Conservation (phyloP, 2,888 invertebrate genomes). For the Automeris io region DNA sequence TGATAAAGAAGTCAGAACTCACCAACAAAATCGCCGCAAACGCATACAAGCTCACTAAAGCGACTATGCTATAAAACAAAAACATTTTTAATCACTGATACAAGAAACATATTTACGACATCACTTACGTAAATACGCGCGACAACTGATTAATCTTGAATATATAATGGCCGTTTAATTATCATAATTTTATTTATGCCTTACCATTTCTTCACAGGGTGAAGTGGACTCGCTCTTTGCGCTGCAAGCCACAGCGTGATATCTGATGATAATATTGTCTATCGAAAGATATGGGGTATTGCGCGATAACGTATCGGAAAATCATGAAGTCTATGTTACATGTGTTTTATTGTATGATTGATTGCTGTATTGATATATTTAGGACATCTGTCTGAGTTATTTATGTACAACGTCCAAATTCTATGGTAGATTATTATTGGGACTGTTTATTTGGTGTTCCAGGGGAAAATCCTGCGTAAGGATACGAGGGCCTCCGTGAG, state of each 20-base stretch:
- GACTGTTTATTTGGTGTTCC: too few species aligned
- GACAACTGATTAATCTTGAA: constrained; percentile 6
- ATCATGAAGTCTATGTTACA: too few species aligned
- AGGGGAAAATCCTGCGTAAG: too few species aligned
- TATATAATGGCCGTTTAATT: constrained; percentile 14
- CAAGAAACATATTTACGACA: not conserved
- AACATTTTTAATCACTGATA: constrained; percentile 7
- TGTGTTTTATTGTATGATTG: too few species aligned
- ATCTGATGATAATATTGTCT: constrained; percentile 17
- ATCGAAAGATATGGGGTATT: constrained; percentile 15
- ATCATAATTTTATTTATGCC: constrained; percentile 36
- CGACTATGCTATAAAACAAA: constrained; percentile 6
- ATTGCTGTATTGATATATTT: too few species aligned
- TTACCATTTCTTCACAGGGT: constrained; percentile 54
- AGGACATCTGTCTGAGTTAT: too few species aligned
- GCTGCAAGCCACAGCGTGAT: constrained; percentile 8
- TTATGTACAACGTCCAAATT: too few species aligned
- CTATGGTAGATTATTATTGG: too few species aligned
- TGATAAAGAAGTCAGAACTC: not conserved
- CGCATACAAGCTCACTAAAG: constrained; percentile 7
- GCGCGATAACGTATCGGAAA: not conserved
- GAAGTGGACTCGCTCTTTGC: constrained; percentile 7
- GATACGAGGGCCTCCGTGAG: too few species aligned
- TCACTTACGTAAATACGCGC: not conserved
- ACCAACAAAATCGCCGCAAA: constrained; percentile 9